Evolutionary conservation across 1,140 invertebrate genomes (phyloP).

Genomic region (Calycopis cecrops): DNA sequence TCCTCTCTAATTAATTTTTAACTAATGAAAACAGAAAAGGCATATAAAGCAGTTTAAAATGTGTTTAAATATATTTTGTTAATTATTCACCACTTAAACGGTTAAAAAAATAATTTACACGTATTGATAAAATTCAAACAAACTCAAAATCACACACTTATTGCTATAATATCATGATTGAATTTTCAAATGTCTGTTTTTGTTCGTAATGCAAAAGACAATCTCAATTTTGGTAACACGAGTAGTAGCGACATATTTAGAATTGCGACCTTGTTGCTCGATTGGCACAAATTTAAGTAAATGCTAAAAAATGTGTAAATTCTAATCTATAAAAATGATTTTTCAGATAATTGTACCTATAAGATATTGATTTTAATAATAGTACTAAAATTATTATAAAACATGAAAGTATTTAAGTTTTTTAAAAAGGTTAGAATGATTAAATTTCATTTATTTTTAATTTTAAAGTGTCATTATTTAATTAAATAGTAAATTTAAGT

Average conservation of each 20-base stretch:
- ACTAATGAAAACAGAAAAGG: no score
- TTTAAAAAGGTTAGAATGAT: background rate
- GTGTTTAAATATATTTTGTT: no score
- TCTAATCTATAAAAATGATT: no score
- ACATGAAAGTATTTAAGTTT: background rate
- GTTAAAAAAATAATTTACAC: no score
- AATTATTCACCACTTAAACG: no score
- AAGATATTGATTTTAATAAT: background rate
- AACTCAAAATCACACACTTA: background rate
- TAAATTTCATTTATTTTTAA: background rate
- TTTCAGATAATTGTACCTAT: background rate
- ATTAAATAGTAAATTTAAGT: background rate
- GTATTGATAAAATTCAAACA: background rate
- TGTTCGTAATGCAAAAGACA: background rate
- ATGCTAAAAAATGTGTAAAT: no score
- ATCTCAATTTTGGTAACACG: background rate
- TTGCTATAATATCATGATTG: background rate
- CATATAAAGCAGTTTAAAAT: no score
- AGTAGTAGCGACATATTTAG: background rate
- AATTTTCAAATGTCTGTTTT: background rate
- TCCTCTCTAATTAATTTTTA: no score
- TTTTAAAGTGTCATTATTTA: background rate
- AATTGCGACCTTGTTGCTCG: constrained; percentile 2
- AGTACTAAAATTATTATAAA: background rate
- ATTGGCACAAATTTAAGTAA: background rate